Evolutionary conservation across 2,113 vertebrate genomes (phyloP), one percentile per base, ranked within the genome.

Genomic region (Podarcis cretensis): DNA sequence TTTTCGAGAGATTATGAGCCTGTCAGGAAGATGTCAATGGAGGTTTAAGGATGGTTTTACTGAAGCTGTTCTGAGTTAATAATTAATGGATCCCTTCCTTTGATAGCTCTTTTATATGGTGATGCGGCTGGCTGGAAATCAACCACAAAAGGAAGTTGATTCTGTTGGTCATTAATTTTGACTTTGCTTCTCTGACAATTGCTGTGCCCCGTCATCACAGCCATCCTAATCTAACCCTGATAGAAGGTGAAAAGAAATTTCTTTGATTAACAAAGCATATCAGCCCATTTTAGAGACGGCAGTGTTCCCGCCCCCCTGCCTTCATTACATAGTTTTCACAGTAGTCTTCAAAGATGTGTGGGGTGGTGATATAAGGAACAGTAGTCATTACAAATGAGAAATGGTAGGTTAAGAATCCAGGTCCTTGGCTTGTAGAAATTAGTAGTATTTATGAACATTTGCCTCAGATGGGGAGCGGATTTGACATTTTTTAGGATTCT

Each of bases 1-100:
- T 96, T 92, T 48, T 66, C 21, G 91, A 0, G 8, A 97, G 95
- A 96, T 97, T 95, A 96, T 90, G 94, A 95, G 93, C 25, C 95
- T 92, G 93, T 95, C 94, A 95, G 96, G 87, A 95, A 90, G 95
- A 90, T 97, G 97, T 96, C 97, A 97, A 89, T 93, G 94, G 93
- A 96, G 94, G 94, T 96, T 97, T 96, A 96, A 95, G 95, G 95
- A 94, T 93, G 37, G 96, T 95, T 96, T 96, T 97, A 54, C 97
- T 97, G 96, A 96, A 97, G 97, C 96, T 96, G 94, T 94, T 96
- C 92, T 37, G 94, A 97, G 96, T 97, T 97, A 97, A 97, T 97
- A 96, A 98, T 97, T 97, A 97, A 97, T 97, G 95, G 94, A 84
- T 94, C 95, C 93, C 95, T 95, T 93, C 94, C 96, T 97, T 96